Base-by-base conservation (phyloP, 1,140 invertebrate species). In the Tetranychus cinnabarinus region DNA sequence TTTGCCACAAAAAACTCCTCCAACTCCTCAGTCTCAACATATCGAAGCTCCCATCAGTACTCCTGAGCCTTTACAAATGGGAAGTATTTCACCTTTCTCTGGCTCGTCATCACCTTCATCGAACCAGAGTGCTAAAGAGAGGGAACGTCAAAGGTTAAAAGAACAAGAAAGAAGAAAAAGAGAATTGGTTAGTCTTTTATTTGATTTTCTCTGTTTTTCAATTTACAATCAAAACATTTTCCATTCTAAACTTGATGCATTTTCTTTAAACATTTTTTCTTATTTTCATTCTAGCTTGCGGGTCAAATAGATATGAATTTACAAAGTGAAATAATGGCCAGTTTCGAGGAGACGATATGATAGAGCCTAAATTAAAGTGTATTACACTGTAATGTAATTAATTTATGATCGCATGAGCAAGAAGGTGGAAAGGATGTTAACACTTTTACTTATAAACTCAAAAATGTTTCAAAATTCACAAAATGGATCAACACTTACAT, bases 271-370 rank as follows among this genome's bases (percentile, higher is more conserved):
- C n/a, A 23, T n/a, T 52, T 5, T 39, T 68, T 65, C 57, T 57
- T 61, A 72, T 73, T 71, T 67, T 71, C 66, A 68, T 81, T 82
- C 59, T 80, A 93, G 89, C 82, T 89, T 84, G 88, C 88, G 59
- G 84, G 86, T 60, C 85, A 88, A 75, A 95, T 96, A 70, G 90
- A 96, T 73, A 92, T 96, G 88, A 96, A 93, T 75, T 82, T 88
- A 79, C 91, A 95, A 76, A 93, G 89, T 77, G 89, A 95, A 78
- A 78, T 95, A 70, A 92, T 96, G 88, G 88, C 89, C 69, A 88
- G 86, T 61, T 96, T 96, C 75, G 91, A 96, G 77, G 87, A 92
- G 77, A 87, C 85, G 52, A 80, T 89, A 78, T 87, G 62, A 67
- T 52, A 12, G 13, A 47, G 23, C 23, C 23, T 23, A 10, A 42